Base-by-base conservation (phyloP, 37 sponge, comb jelly and placozoan genomes). In the Cladorhizidae sp. region DNA sequence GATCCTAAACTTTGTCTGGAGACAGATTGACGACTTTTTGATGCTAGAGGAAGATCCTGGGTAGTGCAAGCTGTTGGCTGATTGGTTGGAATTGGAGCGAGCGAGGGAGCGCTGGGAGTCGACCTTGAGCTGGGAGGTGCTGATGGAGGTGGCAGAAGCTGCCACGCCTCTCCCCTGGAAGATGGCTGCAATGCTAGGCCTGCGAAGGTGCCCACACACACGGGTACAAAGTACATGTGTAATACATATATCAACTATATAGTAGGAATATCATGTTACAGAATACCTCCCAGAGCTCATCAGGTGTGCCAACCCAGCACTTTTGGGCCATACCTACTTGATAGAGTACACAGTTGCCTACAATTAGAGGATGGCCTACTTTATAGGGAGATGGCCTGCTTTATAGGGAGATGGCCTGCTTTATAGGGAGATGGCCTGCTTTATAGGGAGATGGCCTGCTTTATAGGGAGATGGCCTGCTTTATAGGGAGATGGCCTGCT, bases 1-100 rank as follows among this genome's bases (percentile, higher is more conserved):
- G 74, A 98, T 75, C 29, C 95, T 90, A 79, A 95, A 95, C 77
- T 98, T 98, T 76, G 94, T 93, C 56, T 93, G 93, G 5, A 98
- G 91, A 40, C 92, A 91, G 57, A 94, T 77, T 31, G 96, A 95
- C 65, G 94, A 91, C 73, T 86, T 88, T 80, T 98, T 98, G 82
- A 93, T 79, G 59, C 94, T 86, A 29, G 89, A 39, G 32, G 81
- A 75, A 3, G 86, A 82, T 26, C 85, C 80, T 35, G 78, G 49
- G 64, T 69, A 88, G 76, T 67, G 74, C 25, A 73, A 31, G 70
- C 51, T 58, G 1, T 42, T 55, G 37, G 40, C 37, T 1, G 63
- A 21, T 77, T 80, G 76, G 20, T 51, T 70, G 67, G 82, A 79
- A 42, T 61, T 33, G 37, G 80, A 39, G 82, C 87, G 79, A 29